A percentile compares a stretch with the other conserved stretches of the same genome.
These are phyloP conservation scores for Epirrita christyi DNA, from an alignment of 2,888 invertebrate species.

Conservation along the genomic window DNA sequence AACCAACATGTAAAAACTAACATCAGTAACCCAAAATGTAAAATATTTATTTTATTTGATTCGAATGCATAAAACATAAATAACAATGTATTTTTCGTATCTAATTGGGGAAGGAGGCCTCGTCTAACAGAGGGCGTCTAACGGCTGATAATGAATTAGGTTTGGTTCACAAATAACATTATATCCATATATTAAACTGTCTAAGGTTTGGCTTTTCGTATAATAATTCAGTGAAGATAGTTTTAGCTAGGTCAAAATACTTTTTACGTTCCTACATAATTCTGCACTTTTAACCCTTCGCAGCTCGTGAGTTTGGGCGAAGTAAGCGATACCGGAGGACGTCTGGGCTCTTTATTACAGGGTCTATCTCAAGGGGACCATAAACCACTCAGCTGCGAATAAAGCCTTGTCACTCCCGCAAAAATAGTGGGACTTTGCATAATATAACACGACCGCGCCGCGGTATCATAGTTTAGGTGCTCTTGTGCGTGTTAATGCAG, in stretches of 20 bases:
- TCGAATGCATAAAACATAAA: no score
- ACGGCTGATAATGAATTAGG: no score
- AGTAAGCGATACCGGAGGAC: slow-evolving; percentile 38
- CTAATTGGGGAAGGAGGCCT: no score
- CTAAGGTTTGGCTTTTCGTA: not conserved
- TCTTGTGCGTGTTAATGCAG: slow-evolving; percentile 15
- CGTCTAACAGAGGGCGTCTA: no score
- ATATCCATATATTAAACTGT: not conserved
- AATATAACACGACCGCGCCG: slow-evolving; percentile 22
- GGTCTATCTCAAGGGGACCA: slow-evolving; percentile 36
- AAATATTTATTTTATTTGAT: no score
- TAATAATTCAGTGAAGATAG: not conserved
- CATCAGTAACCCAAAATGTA: no score
- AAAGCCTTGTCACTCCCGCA: slow-evolving; percentile 32
- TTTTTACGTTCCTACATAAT: slow-evolving; percentile 32
- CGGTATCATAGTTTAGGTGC: slow-evolving; percentile 14
- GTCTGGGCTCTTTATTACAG: slow-evolving; percentile 34
- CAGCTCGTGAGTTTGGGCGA: slow-evolving; percentile 29
- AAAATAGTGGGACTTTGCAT: slow-evolving; percentile 42
- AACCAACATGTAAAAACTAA: no score
- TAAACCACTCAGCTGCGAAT: slow-evolving; percentile 39
- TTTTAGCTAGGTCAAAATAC: slow-evolving; percentile 23
- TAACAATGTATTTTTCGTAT: no score
- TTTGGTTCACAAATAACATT: not conserved
- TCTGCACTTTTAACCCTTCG: slow-evolving; percentile 33